Evolutionary conservation across 1,140 invertebrate species (phyloP), one percentile per base, ranked within the genome.

Genomic region (Pseudomyrmex pallidus): DNA sequence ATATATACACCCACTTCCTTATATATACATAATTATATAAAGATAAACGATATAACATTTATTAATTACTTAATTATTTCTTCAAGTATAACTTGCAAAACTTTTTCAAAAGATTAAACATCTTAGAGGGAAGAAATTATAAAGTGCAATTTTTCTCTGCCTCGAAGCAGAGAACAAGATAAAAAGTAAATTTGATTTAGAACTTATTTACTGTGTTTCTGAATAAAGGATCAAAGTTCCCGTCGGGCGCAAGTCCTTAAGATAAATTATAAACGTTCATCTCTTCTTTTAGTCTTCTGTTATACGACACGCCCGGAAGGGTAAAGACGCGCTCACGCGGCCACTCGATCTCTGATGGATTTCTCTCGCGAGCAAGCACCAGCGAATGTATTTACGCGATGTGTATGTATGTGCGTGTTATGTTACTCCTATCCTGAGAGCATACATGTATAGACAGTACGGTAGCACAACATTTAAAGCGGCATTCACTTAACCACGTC

Each of bases 401-500:
- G 8, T 35, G 46, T 52, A 52, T 54, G 15, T 10, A 2, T 1
- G 52, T 13, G 54, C n/a, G 15, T 1, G 10, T 15, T 10, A 35
- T 3, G 35, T 35, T 35, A 35, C 35, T 35, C 35, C 35, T 35
- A 35, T 35, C 35, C 5, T 35, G 35, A 35, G 35, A 35, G 35
- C 35, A 35, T 35, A 35, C 35, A 35, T 35, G 35, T 35, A 35
- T 35, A 35, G 35, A 52, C 25, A 15, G 10, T 62, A 17, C 35
- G 25, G 25, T 25, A 8, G 35, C 9, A 22, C 56, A 35, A 56
- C 61, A 59, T 25, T 86, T 72, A 87, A 87, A 84, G 82, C n/a
- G n/a, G 13, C 22, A 61, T 78, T 83, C 80, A 54, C 59, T 86
- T 77, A 87, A 72, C 85, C 44, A 46, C 25, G 76, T 9, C 20